Percentiles rank a stretch among this genome's conserved stretches.
These are phyloP conservation scores for Larimichthys crocea DNA, from an alignment of 2,113 vertebrate species.

Conservation along the genomic window DNA sequence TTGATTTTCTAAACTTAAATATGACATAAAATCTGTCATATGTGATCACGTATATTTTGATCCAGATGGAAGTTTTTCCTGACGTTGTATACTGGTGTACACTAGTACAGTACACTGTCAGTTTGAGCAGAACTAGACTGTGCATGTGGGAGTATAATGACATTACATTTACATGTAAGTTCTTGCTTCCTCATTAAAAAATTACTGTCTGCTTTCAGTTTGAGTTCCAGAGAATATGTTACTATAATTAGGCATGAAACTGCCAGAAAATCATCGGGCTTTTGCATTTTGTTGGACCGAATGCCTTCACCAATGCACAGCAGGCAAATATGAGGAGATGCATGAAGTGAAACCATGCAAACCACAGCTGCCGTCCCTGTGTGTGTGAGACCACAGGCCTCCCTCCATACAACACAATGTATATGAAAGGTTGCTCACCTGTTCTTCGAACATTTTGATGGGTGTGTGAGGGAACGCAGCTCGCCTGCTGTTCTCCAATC, in stretches of 20 bases:
- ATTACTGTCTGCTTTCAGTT: background rate
- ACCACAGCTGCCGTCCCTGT: slow-evolving; percentile 51
- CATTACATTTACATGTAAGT: background rate
- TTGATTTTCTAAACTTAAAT: background rate
- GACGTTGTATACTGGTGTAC: background rate
- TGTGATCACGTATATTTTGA: background rate
- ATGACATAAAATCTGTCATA: background rate
- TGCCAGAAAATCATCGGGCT: background rate
- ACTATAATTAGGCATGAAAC: background rate
- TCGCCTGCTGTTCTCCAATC: slow-evolving; percentile 68
- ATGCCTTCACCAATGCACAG: background rate
- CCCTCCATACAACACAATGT: slow-evolving; percentile 35
- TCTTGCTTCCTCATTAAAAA: slow-evolving; percentile 7
- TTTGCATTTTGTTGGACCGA: background rate
- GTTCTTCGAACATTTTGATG: slow-evolving; percentile 47
- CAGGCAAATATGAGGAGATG: background rate
- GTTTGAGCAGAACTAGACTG: background rate
- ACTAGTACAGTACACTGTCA: background rate
- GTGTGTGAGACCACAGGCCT: slow-evolving; percentile 14
- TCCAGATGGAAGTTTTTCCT: background rate
- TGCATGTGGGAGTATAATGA: background rate
- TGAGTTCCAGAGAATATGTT: background rate
- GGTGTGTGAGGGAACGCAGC: slow-evolving; percentile 57
- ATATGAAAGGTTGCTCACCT: slow-evolving; percentile 51
- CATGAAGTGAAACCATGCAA: slow-evolving; percentile 20